A percentile compares a stretch with the other conserved stretches of the same genome.
phyloP scores from a whole-genome alignment of 2,113 vertebrate species.

The Connochaetes taurinus region DNA sequence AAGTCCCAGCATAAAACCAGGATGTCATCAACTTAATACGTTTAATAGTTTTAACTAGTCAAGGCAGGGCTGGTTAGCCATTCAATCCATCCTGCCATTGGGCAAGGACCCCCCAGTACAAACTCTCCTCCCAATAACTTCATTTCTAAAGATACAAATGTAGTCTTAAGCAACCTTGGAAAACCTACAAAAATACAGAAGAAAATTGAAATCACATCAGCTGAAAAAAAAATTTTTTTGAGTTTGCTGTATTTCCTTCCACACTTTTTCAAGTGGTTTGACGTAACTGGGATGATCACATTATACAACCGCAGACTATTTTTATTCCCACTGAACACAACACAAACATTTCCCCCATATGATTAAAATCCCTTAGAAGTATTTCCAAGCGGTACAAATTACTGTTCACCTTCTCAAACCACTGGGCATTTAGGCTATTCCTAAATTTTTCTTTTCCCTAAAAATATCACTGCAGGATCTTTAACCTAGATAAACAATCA shows the following conservation, averaged over 20 bases:
- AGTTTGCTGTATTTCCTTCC: background rate
- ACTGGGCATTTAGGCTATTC: background rate
- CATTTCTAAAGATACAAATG: background rate
- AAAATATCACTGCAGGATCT: background rate
- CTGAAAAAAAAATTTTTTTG: background rate
- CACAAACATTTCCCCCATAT: background rate
- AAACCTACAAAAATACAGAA: background rate
- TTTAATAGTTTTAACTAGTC: too few species aligned
- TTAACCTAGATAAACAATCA: background rate
- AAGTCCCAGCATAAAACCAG: background rate
- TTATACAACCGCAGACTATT: background rate
- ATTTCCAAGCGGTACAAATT: background rate
- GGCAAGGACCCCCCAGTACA: background rate
- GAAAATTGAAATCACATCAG: background rate
- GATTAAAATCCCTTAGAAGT: background rate
- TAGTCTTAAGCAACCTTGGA: background rate
- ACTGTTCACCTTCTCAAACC: background rate
- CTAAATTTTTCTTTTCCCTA: background rate
- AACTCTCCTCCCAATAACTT: background rate
- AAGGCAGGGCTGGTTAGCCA: background rate
- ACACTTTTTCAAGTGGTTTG: background rate
- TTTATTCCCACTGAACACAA: background rate
- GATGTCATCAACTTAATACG: background rate
- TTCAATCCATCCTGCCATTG: fast-evolving
- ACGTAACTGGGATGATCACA: background rate